Evolutionary conservation across 2,797 vertebrate species (phyloP).

Genomic region (Gila robusta): DNA sequence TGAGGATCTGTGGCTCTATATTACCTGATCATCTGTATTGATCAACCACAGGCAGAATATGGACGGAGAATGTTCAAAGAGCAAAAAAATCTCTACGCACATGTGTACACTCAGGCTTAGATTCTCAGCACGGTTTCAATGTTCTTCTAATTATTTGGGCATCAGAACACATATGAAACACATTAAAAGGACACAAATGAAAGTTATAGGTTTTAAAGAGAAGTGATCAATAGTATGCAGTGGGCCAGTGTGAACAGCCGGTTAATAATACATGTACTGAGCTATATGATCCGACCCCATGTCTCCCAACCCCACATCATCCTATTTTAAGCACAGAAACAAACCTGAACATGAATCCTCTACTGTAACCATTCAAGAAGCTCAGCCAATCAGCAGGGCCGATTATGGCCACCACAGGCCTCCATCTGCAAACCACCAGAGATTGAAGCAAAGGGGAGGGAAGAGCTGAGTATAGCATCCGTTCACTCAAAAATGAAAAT

Average conservation of each 20-base stretch:
- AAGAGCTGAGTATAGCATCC: not conserved
- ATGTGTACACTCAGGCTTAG: not conserved
- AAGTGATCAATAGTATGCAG: slow-evolving; percentile 60
- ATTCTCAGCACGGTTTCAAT: not conserved
- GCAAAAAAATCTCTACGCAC: slow-evolving; percentile 1
- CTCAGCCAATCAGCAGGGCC: slow-evolving; percentile 25
- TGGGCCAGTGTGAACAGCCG: slow-evolving; percentile 54
- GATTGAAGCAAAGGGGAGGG: not conserved
- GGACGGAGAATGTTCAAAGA: not conserved
- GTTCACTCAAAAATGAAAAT: not conserved
- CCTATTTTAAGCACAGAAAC: slow-evolving; percentile 55
- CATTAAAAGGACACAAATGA: slow-evolving; percentile 5
- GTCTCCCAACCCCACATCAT: slow-evolving; percentile 47
- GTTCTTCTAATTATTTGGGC: slow-evolving; percentile 7
- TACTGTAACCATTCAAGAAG: slow-evolving; percentile 53
- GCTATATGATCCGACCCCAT: slow-evolving; percentile 52
- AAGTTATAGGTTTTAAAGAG: slow-evolving; percentile 40
- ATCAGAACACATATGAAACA: not conserved
- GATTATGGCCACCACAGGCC: not conserved
- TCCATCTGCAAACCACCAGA: slow-evolving; percentile 9
- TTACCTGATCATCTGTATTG: slow-evolving; percentile 38
- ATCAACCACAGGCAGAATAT: slow-evolving; percentile 37
- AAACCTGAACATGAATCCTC: slow-evolving; percentile 55
- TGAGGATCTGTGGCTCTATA: not conserved
- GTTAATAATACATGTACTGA: slow-evolving; percentile 62